Conservation (phyloP, 1,140 invertebrate species). For the Zaprionus kolodkinae region DNA sequence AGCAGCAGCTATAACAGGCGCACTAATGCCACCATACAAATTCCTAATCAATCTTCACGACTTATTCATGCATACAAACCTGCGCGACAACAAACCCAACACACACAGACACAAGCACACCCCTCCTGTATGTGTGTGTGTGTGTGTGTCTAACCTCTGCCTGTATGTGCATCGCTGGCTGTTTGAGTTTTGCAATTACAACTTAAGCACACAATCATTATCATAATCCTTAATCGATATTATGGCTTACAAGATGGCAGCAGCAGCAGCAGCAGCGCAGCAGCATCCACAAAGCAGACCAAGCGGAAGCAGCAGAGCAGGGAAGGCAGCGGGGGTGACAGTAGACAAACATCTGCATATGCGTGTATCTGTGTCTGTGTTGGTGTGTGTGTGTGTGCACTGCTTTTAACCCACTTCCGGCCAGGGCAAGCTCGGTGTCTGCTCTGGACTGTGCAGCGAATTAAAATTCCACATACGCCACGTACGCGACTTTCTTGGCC, state of each 20-base stretch:
- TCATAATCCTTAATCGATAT: slow-evolving; percentile 81
- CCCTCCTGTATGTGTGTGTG: neutral
- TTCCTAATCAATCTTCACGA: slow-evolving; percentile 69
- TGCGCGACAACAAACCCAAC: slow-evolving; percentile 54
- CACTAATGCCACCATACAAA: slow-evolving; percentile 67
- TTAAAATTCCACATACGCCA: slow-evolving; percentile 62
- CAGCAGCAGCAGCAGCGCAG: slow-evolving; percentile 11
- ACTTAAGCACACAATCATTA: slow-evolving; percentile 79
- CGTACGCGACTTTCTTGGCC: slow-evolving; percentile 34
- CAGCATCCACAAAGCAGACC: slow-evolving; percentile 20
- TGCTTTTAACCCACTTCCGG: slow-evolving; percentile 64
- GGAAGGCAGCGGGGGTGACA: neutral
- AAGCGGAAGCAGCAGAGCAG: neutral
- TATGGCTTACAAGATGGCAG: slow-evolving; percentile 64
- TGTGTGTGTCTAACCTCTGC: neutral
- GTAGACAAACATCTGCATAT: slow-evolving; percentile 47
- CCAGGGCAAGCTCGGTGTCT: slow-evolving; percentile 31
- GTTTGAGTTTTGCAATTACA: slow-evolving; percentile 74
- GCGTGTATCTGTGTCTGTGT: slow-evolving; percentile 16
- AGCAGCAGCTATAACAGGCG: slow-evolving; percentile 42
- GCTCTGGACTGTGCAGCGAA: slow-evolving; percentile 48
- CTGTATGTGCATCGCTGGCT: slow-evolving; percentile 39
- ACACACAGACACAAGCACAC: slow-evolving; percentile 23
- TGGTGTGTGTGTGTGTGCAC: slow-evolving; percentile 22
- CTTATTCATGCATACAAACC: slow-evolving; percentile 70